Evolutionary conservation across 1,140 invertebrate genomes (phyloP), one percentile per base, ranked within the genome.

Genomic region (Hycleus cichorii): DNA sequence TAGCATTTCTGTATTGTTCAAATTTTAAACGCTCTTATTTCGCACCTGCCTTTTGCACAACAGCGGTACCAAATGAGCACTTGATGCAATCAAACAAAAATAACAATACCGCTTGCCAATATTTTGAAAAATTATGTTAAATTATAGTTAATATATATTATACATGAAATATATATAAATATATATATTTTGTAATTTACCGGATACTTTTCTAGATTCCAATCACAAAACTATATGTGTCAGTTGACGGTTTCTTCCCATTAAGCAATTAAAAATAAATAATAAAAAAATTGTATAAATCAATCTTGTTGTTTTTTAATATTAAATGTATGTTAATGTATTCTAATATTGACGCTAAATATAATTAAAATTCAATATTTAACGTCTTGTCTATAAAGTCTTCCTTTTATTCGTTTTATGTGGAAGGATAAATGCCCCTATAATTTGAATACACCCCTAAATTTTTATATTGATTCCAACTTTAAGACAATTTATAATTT

Each of bases 241-340:
- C 63, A 59, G 60, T 63, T 64, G 58, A 64, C 58, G 57, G 51
- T 63, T 64, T 63, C 61, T 65, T 63, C 62, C 64, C 61, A 60
- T 66, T 63, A 64, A 66, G 59, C 64, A 63, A 64, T 63, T 64
- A 52, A 64, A 57, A 64, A 57, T 62, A 63, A 64, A 59, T 61
- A 52, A 64, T 50, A 42, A 59, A 62, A 47, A 58, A 63, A 47
- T 64, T 64, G 59, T 62, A 60, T 59, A 63, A 61, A 65, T 59
- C 58, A 57, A 63, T 64, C 65, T 63, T 65, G 60, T 67, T 65
- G 65, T 67, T 67, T 67, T 66, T 65, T 67, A 63, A 67, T 67
- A 67, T 67, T 32, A 64, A 67, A 67, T 63, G 65, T 65, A 67
- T 67, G 60, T 67, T 63, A 65, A 59, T 65, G 63, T 67, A 67